Evolutionary conservation across 2,797 vertebrate species (phyloP), one percentile per base, ranked within the genome.

Genomic region (Euphonia xanthogaster): DNA sequence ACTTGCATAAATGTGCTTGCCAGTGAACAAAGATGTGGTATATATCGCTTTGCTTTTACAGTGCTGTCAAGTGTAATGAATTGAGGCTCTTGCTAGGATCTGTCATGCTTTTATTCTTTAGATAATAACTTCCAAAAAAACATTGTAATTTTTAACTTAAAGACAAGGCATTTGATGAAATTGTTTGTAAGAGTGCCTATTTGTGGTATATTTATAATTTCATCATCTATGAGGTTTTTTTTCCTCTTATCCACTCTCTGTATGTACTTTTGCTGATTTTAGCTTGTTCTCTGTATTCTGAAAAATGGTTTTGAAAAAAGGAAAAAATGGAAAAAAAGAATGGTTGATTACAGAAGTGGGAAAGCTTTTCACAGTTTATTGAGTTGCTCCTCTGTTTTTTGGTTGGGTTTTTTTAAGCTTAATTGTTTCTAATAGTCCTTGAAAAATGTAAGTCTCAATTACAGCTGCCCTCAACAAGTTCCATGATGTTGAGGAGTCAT

Each of bases 391-490:
- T 53, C 35, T 7, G 5, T 15, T 40, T 61, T 58, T 61, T 44
- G 8, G 17, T 20, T 44, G 8, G 17, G 17, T 25, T 45, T 35
- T 37, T 58, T 37, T 28, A 37, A 50, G 17, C 9, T 30, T 51
- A 30, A 21, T 10, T 47, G 2, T 71, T 40, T 31, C 6, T 60
- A 45, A 17, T 21, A 67, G 37, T 53, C 19, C 4, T 61, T 74
- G 28, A 65, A 31, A 47, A 75, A 50, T 19, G 9, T 39, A 14
- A 48, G n/a, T 68, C 45, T 60, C 12, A 57, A 2, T 65, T 68
- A 14, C 0, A 0, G 8, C 6, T 53, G 8, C 58, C n/a, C 14
- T 66, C 14, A 76, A 48, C 2, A 24, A 40, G 13, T 21, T 63
- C 14, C 22, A 5, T 22, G n/a, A 28, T 19, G 2, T 6, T 79